Base-by-base conservation (phyloP, 1,140 invertebrate species). In the Papilio machaon region DNA sequence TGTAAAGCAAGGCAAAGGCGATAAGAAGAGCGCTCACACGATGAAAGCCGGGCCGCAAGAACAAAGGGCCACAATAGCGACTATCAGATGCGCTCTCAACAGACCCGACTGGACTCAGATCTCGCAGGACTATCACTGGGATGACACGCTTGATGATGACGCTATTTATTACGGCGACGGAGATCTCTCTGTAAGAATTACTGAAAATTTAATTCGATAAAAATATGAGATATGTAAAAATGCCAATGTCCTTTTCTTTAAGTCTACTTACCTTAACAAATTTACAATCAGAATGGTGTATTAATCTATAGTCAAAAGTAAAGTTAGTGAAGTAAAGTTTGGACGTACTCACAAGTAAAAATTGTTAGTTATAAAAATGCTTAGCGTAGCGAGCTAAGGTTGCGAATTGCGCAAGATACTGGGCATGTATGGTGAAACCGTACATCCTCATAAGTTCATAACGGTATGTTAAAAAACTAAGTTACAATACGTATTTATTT, bases 101-200 rank as follows among this genome's bases (percentile, higher is more conserved):
- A 80, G 79, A 6, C 90, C 89, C 0, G 91, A 92, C 82, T 94
- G 94, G 94, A 92, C 89, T 60, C 90, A 91, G 49, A 54, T 79
- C 0, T 87, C 86, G 0, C 91, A 94, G 47, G 89, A 94, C 74
- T 95, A 93, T 82, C 91, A 94, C 79, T 95, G 94, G 94, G 91
- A 93, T 64, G 88, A 92, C 81, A 82, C 87, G 0, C 82, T 94
- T 13, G 88, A 81, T 10, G 82, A 87, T 8, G 89, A 93, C 15
- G 91, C 91, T 46, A 89, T 92, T n/a, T 89, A 91, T 73, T 93
- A 92, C 89, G 91, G 91, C 1, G 92, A 93, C 47, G 91, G 91
- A 23, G 92, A 92, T 81, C 87, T 93, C 15, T 85, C 89, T 9
- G 91, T 92, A 83, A 87, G 80, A 96, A 83, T 95, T 95, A 4